Percentiles rank a stretch among this genome's conserved stretches.
phyloP scores from a whole-genome alignment of 2,888 invertebrate genomes.

The Autographa gamma region DNA sequence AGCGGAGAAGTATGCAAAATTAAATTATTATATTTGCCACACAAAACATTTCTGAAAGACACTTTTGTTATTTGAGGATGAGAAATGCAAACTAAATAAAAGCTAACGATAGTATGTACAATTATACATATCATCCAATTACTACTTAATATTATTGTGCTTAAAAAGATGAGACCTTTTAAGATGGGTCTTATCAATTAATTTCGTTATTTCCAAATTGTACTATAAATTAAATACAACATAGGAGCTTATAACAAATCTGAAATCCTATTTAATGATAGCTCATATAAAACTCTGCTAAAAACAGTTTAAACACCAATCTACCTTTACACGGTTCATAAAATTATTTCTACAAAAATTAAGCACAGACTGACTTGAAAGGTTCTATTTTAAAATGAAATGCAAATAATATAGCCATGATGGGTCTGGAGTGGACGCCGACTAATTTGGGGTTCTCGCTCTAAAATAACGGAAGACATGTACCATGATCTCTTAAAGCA shows the following conservation, averaged over 20 bases:
- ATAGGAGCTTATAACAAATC: too few relatives aligned
- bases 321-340: not conserved
- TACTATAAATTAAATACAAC: too few relatives aligned
- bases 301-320: too few relatives aligned
- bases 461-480: conserved; percentile 12
- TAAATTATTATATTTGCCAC: not conserved
- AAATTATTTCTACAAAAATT: not conserved
- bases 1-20: not conserved
- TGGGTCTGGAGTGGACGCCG: not conserved
- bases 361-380: not conserved
- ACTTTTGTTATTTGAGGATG: not conserved
- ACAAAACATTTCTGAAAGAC: not conserved
- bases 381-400: conserved; percentile 13
- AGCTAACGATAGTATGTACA: too few relatives aligned
- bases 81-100: not conserved
- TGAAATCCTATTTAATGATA: too few relatives aligned
- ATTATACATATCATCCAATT: too few relatives aligned
- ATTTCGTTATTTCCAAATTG: too few relatives aligned
- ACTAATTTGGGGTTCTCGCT: conserved; percentile 24
- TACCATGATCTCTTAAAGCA: too few relatives aligned
- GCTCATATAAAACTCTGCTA: too few relatives aligned
- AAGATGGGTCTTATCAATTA: too few relatives aligned
- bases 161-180: too few relatives aligned
- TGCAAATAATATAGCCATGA: conserved; percentile 18
- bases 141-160: too few relatives aligned